Evolutionary conservation across 2,113 vertebrate species (phyloP), one percentile per base, ranked within the genome.

Genomic region (Helogale parvula): DNA sequence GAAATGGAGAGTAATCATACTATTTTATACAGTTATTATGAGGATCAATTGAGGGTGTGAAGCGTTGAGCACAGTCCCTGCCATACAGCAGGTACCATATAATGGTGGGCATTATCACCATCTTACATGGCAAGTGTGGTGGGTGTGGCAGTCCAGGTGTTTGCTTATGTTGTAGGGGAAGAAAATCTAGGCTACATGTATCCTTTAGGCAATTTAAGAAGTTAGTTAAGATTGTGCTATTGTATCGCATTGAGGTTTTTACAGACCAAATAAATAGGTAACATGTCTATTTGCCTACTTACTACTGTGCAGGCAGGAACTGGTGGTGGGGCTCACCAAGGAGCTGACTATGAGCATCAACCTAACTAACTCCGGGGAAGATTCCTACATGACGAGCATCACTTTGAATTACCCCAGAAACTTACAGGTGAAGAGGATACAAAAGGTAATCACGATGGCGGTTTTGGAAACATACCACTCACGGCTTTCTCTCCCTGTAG

Each of bases 351-450:
- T 74, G 94, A 93, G 50, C 2, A 76, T 98, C 38, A n/a, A 21
- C 21, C 90, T 98, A 29, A 94, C 1, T 0, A 99, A 98, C 88
- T 74, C 68, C 0, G 98, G 98, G 27, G 98, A 98, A 72, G 96
- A 97, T 57, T 98, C 97, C 0, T 98, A 97, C 91, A 82, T 98
- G 98, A 99, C 98, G 65, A 71, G 65, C 5, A 31, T 98, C 97
- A 11, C 93, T 81, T 41, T 98, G 71, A 97, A 17, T 93, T 98
- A 97, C 33, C 98, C 98, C 68, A 84, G 94, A 71, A 98, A 72
- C 47, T 88, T 98, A 1, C 92, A 41, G 23, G 98, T 98, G 47
- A 98, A 97, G 95, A 96, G 90, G 89, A 79, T 97, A 35, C 94
- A 88, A 19, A 82, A 98, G 98, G 98, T 98, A 95, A 98, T 74